Conservation (phyloP, 2,888 invertebrate genomes). For the Patella caerulea region DNA sequence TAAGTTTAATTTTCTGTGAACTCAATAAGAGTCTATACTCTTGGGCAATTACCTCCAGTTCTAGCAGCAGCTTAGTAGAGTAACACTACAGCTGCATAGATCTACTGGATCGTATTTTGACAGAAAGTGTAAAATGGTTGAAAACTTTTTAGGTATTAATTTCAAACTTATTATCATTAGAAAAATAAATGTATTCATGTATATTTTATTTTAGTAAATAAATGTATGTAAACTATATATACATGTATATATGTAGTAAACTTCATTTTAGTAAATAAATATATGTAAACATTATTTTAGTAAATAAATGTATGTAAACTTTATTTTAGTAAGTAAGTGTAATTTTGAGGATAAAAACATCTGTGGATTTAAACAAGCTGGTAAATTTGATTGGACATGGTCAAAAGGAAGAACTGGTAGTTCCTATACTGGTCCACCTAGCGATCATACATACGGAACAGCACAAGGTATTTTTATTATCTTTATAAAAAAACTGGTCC, state of each 20-base stretch:
- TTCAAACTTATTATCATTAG: too few species aligned
- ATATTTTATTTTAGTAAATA: conserved; percentile 11
- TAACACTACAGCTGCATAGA: too few species aligned
- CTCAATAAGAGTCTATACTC: too few species aligned
- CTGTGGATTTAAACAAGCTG: conserved; percentile 59
- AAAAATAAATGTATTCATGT: too few species aligned
- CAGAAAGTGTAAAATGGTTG: too few species aligned
- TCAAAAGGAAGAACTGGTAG: conserved; percentile 45
- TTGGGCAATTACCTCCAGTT: too few species aligned
- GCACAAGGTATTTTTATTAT: conserved; percentile 39
- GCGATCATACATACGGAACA: conserved; percentile 61
- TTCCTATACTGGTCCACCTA: conserved; percentile 53
- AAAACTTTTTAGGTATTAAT: too few species aligned
- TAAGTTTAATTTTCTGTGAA: conserved; percentile 25
- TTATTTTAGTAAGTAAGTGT: conserved; percentile 33
- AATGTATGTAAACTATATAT: conserved; percentile 36
- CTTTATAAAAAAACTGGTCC: too few species aligned
- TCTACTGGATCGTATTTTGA: too few species aligned
- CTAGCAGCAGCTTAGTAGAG: too few species aligned
- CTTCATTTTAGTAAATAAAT: conserved; percentile 28
- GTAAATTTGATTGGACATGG: conserved; percentile 64
- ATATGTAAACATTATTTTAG: conserved; percentile 27
- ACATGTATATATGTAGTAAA: too few species aligned
- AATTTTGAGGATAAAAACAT: conserved; percentile 53
- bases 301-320: conserved; percentile 33